Conservation (phyloP, 2,888 invertebrate species). For the Drosophila quasianomalipes region DNA sequence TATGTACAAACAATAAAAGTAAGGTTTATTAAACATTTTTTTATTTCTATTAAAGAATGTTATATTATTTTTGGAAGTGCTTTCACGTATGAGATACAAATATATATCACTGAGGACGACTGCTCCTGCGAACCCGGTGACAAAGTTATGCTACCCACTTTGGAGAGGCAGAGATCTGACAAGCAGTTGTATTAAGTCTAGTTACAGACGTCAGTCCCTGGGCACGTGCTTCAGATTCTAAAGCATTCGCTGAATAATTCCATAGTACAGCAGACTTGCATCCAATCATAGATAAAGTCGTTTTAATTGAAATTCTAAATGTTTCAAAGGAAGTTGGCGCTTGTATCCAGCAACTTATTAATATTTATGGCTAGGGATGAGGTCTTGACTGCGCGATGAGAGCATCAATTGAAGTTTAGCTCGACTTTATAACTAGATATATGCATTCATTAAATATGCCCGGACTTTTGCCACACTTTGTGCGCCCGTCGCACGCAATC, state of each 20-base stretch:
- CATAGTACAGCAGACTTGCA: slow-evolving; percentile 34
- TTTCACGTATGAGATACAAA: background rate
- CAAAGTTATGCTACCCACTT: slow-evolving; percentile 16
- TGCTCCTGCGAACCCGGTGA: slow-evolving; percentile 8
- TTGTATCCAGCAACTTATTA: slow-evolving; percentile 64
- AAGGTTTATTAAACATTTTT: background rate
- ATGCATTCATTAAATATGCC: slow-evolving; percentile 11
- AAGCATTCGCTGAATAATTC: slow-evolving; percentile 34
- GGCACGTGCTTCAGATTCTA: slow-evolving; percentile 74
- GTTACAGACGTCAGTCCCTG: slow-evolving; percentile 58
- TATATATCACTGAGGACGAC: background rate
- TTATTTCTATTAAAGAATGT: background rate
- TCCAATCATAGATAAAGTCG: slow-evolving; percentile 70
- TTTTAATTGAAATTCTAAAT: slow-evolving; percentile 79
- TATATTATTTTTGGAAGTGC: background rate
- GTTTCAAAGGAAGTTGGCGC: slow-evolving; percentile 78
- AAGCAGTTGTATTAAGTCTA: slow-evolving; percentile 30
- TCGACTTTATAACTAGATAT: slow-evolving; percentile 17
- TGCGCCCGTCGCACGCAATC: slow-evolving; percentile 57
- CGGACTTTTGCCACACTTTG: slow-evolving; percentile 54
- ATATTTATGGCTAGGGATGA: slow-evolving; percentile 74
- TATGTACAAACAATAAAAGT: background rate
- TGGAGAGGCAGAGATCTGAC: slow-evolving; percentile 21
- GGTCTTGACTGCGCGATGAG: slow-evolving; percentile 28
- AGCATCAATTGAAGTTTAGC: background rate